Evolutionary conservation across 2,888 invertebrate genomes (phyloP).

Genomic region (Ornithoptera priamus): DNA sequence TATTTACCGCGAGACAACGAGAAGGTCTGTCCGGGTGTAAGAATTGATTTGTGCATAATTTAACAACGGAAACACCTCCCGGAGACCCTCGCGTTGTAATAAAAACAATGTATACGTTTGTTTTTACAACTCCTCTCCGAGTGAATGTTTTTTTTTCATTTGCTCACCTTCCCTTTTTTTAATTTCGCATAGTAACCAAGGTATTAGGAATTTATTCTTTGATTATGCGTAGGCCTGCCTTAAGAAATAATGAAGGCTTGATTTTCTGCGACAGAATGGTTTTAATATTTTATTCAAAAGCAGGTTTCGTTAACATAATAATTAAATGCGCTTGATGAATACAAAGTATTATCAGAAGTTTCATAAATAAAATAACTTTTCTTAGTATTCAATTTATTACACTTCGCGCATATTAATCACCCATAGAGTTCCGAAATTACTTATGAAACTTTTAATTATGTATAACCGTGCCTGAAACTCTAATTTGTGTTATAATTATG

Average conservation of each 20-base stretch:
- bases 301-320: constrained; percentile 78
- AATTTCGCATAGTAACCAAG: constrained; percentile 21
- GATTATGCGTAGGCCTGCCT: constrained; percentile 21
- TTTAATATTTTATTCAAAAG: constrained; percentile 78
- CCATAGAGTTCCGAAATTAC: constrained; percentile 26
- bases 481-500: constrained; percentile 14
- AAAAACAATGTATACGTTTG: constrained; percentile 76
- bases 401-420: constrained; percentile 70
- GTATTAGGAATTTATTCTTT: constrained; percentile 24
- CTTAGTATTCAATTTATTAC: constrained; percentile 68
- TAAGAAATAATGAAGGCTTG: constrained; percentile 59
- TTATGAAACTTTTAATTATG: constrained; percentile 32
- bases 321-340: constrained; percentile 79
- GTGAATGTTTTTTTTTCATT: constrained; percentile 53
- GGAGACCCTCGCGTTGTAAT: constrained; percentile 65
- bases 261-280: constrained; percentile 70
- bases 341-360: constrained; percentile 73
- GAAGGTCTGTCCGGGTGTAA: constrained; percentile 63
- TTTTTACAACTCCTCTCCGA: constrained; percentile 69
- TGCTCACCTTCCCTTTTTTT: constrained; percentile 37
- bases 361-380: constrained; percentile 72
- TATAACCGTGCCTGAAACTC: constrained; percentile 19
- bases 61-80: constrained; percentile 73
- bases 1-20: constrained; percentile 68
- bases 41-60: constrained; percentile 80